Evolutionary conservation across 1,140 invertebrate species (phyloP).

Genomic region (Drosophila tsacasi): DNA sequence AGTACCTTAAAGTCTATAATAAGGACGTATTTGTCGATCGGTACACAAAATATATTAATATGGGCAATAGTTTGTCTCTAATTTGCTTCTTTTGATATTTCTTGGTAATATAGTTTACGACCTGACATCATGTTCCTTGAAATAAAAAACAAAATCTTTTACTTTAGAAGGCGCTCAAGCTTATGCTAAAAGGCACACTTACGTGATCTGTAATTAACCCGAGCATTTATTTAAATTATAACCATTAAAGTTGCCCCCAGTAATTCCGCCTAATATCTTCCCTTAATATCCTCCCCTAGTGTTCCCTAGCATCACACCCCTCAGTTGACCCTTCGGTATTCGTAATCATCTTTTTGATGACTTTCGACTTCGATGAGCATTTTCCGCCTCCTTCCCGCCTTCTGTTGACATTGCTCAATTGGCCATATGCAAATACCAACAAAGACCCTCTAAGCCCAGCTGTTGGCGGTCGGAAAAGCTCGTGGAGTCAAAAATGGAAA

Average conservation of each 20-base stretch:
- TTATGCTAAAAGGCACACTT: constrained; percentile 12
- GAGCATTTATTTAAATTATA: constrained; percentile 29
- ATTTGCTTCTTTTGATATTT: not conserved
- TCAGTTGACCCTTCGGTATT: constrained; percentile 3
- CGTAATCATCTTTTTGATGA: constrained; percentile 62
- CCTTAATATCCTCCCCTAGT: constrained; percentile 14
- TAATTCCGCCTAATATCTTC: constrained; percentile 16
- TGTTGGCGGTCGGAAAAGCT: constrained; percentile 6
- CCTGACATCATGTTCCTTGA: too few relatives aligned
- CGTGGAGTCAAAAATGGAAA: constrained; percentile 68
- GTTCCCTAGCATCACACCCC: constrained; percentile 17
- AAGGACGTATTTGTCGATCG: not conserved
- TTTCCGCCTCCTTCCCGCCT: constrained; percentile 22
- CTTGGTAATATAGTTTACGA: not conserved
- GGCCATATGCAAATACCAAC: constrained; percentile 75
- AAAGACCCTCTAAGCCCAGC: constrained; percentile 55
- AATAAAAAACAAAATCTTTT: not conserved
- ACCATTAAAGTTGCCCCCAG: constrained; percentile 15
- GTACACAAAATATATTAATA: too few relatives aligned
- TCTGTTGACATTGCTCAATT: constrained; percentile 73
- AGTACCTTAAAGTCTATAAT: not conserved
- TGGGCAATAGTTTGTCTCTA: too few relatives aligned
- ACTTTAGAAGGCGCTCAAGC: not conserved
- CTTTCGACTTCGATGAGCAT: constrained; percentile 48
- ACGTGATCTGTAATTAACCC: constrained; percentile 34